phyloP scores from a whole-genome alignment of 1,140 invertebrate species.

The Chymomyza costata region DNA sequence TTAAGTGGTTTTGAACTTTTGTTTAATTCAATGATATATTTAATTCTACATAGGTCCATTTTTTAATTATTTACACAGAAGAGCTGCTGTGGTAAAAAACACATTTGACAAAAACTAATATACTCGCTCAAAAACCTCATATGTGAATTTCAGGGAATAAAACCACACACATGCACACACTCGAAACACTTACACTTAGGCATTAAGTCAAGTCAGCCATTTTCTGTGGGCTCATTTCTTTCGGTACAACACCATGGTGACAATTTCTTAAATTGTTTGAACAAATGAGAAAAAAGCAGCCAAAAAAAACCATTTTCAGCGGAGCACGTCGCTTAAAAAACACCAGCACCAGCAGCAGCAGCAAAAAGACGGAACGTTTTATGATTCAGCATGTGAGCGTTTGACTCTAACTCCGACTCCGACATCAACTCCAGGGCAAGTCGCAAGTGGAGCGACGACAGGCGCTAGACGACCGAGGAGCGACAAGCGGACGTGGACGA shows the following conservation, averaged over 20 bases:
- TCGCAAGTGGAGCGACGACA: slow-evolving; percentile 10
- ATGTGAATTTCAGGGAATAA: no score
- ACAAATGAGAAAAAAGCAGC: slow-evolving; percentile 46
- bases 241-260: slow-evolving; percentile 28
- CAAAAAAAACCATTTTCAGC: slow-evolving; percentile 37
- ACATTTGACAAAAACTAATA: no score
- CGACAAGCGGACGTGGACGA: slow-evolving; percentile 17
- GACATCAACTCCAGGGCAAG: slow-evolving; percentile 1
- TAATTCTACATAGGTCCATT: no score
- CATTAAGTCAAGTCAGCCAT: no score
- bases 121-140: no score
- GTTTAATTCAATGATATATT: no score
- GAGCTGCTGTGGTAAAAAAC: no score
- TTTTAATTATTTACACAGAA: no score
- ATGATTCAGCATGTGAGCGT: slow-evolving; percentile 62
- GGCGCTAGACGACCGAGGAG: not conserved
- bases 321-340: slow-evolving; percentile 43
- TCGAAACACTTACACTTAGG: no score
- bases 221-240: no score
- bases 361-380: slow-evolving; percentile 45
- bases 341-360: not conserved
- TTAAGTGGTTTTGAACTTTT: no score
- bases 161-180: no score
- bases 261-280: slow-evolving; percentile 65
- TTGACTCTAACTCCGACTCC: slow-evolving; percentile 10